Evolutionary conservation across 2,888 invertebrate genomes (phyloP).

Genomic region (Caenorhabditis angaria): DNA sequence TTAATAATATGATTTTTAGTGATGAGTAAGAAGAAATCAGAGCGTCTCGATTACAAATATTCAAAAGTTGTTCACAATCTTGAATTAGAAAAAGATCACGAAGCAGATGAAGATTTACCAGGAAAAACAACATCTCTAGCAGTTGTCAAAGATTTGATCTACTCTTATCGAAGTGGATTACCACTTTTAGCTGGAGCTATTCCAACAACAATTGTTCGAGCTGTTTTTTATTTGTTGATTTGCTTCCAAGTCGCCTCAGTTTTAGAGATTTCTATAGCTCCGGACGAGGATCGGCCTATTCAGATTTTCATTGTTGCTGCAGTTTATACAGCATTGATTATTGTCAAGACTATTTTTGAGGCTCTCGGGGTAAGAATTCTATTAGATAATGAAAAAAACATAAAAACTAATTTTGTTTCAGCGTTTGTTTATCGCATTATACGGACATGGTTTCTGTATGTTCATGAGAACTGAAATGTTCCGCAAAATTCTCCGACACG

Average conservation of each 20-base stretch:
- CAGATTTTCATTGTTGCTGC: conserved; percentile 64
- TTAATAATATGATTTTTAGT: conserved; percentile 23
- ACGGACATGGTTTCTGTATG: conserved; percentile 67
- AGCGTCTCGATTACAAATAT: conserved; percentile 54
- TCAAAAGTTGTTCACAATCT: conserved; percentile 39
- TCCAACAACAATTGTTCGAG: conserved; percentile 66
- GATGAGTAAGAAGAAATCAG: conserved; percentile 66
- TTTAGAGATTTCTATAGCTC: conserved; percentile 63
- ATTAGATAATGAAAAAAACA: background rate
- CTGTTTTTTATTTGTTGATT: conserved; percentile 66
- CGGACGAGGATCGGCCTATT: conserved; percentile 54
- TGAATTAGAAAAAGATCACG: conserved; percentile 25
- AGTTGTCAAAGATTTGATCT: conserved; percentile 55
- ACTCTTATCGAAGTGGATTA: conserved; percentile 57
- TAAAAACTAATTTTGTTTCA: conserved; percentile 18
- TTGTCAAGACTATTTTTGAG: conserved; percentile 70
- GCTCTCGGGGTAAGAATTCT: conserved; percentile 60
- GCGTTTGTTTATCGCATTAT: conserved; percentile 65
- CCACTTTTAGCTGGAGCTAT: conserved; percentile 54
- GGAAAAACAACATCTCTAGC: conserved; percentile 45
- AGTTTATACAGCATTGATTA: conserved; percentile 66
- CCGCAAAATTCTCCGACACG: conserved; percentile 63
- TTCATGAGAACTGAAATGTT: conserved; percentile 67
- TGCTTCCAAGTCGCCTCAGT: conserved; percentile 70
- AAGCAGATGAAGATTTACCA: conserved; percentile 39